Evolutionary conservation across 2,888 invertebrate species (phyloP).

Genomic region (Platynereis dumerilii): DNA sequence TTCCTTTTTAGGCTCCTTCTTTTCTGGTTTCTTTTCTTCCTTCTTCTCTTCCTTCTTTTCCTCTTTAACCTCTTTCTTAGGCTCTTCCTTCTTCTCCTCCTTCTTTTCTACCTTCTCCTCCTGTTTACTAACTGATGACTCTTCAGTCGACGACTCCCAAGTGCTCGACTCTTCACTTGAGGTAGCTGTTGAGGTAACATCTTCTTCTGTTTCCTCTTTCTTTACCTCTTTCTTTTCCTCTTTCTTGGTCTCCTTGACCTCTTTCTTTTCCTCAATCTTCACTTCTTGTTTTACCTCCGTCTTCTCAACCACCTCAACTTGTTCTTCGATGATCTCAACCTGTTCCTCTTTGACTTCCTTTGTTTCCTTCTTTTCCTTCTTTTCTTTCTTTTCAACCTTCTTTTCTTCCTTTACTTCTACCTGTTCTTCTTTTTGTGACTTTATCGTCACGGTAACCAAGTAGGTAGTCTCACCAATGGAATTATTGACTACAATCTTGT

Average conservation of each 20-base stretch:
- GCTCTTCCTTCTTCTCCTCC: too few relatives aligned
- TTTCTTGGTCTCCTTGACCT: background rate
- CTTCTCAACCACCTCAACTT: background rate
- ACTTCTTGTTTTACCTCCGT: background rate
- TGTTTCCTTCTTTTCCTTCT: conserved; percentile 10
- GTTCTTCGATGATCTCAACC: conserved; percentile 18
- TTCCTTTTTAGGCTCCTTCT: too few relatives aligned
- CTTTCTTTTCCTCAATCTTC: background rate
- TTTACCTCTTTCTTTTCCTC: background rate
- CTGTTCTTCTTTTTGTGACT: too few relatives aligned
- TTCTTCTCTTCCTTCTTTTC: too few relatives aligned
- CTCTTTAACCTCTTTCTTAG: too few relatives aligned
- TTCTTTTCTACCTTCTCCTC: too few relatives aligned
- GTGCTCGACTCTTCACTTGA: too few relatives aligned
- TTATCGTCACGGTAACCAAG: conserved; percentile 14
- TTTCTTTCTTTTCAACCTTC: conserved; percentile 1
- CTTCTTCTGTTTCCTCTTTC: too few relatives aligned
- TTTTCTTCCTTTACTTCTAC: background rate
- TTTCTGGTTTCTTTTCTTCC: too few relatives aligned
- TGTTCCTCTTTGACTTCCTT: conserved; percentile 9
- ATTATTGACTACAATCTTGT: conserved; percentile 21
- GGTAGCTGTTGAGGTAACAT: too few relatives aligned
- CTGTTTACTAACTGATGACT: too few relatives aligned
- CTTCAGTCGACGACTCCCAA: too few relatives aligned
- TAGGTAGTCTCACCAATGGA: background rate